Evolutionary conservation across 2,797 vertebrate genomes (phyloP), one percentile per base, ranked within the genome.

Genomic region (Schizothorax lantsangensis): DNA sequence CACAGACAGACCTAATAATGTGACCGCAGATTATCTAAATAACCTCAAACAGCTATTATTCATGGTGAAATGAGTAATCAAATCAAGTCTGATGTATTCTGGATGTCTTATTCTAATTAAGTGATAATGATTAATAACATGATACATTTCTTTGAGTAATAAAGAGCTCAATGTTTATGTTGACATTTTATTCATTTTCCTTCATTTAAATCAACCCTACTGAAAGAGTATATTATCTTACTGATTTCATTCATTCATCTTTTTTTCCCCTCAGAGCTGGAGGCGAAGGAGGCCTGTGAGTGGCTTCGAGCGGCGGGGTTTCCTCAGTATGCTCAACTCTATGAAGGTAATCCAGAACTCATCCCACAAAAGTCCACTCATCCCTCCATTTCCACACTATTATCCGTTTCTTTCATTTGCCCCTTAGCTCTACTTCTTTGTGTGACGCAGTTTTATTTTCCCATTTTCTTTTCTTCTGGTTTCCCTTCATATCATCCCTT

Each of bases 301-400:
- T 97, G 96, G 96, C 94, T 97, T 69, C 94, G 92, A 26, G 96
- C 95, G 0, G 95, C 95, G 0, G 96, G 96, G 36, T 97, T 97
- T 91, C 95, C 96, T 52, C 96, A 96, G 90, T 97, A 97, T 94
- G 96, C 94, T 80, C 97, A 96, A 88, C 93, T 96, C 2, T 97
- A 96, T 21, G 96, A 97, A 96, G 96, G 96, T 97, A 95, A 95
- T 64, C 69, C 52, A 83, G 57, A 71, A 54, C 21, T 81, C 33
- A 33, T 57, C 4, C 7, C 30, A 30, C 12, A 40, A 21, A 73
- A 36, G n/a, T 85, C 47, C 36, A 21, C 45, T 66, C 36, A 36
- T 49, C 59, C 26, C 73, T 84, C 17, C 0, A 40, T 83, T 47
- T 77, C 40, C 64, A 71, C 17, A 84, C 38, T 19, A 23, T 84